Base-by-base conservation (phyloP, 2,113 vertebrate genomes). In the Cyphomyrus plagiostoma region DNA sequence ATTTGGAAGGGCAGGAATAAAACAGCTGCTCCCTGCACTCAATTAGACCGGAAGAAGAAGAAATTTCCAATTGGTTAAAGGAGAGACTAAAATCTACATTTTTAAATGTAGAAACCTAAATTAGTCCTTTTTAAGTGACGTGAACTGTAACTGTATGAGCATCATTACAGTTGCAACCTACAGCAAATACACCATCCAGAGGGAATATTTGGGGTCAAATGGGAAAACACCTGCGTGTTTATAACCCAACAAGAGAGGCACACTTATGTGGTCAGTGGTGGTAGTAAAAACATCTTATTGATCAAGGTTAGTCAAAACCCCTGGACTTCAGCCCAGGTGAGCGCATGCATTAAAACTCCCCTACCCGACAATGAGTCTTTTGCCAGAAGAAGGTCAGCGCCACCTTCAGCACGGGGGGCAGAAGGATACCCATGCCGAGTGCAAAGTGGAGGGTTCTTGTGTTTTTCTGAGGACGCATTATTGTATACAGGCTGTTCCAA, bases 11-110 rank as follows among this genome's bases (percentile, higher is more conserved):
- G 56, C 13, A 49, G 17, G 52, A 89, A 46, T 8, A 11, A 49
- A 66, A 85, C 80, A 48, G 10, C 80, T 89, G 80, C 46, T 89
- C 80, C 7, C 5, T 46, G 87, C 88, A 13, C 30, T 89, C 70
- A 80, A 89, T 89, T 89, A 89, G 52, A 49, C 88, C 26, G 42
- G 35, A 53, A 56, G 30, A 50, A 26, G 52, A 39, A n/a, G 62
- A 50, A 56, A 58, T 56, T 58, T 8, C 50, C 62, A 85, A 89
- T n/a, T 10, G 49, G 88, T 23, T 45, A 19, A 50, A 88, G 13
- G 13, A 15, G 1, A 19, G 7, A 23, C 15, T 50, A 80, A 89
- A 52, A 89, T 21, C 35, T 45, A 10, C 26, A 80, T 77, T 26
- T 30, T 30, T 17, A 2, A n/a, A 86, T 53, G 48, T n/a, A 26